Conservation (phyloP, 1,140 invertebrate species). For the Drosophila tristis region DNA sequence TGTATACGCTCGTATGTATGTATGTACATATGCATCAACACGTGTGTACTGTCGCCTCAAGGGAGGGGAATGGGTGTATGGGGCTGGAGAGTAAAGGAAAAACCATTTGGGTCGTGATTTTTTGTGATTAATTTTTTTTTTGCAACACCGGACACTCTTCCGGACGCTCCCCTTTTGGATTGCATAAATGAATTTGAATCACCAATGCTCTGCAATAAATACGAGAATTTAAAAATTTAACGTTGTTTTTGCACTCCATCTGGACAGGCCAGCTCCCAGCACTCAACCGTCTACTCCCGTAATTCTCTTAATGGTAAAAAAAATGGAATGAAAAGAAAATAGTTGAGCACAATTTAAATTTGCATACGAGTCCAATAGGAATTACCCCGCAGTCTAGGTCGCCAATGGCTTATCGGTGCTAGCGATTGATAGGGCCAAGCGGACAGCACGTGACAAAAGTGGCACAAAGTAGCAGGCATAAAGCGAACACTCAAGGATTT, state of each 20-base stretch:
- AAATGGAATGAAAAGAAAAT: slow-evolving; percentile 16
- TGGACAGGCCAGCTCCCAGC: slow-evolving; percentile 16
- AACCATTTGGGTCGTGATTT: slow-evolving; percentile 52
- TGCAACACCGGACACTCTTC: slow-evolving; percentile 14
- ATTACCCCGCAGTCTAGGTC: neutral
- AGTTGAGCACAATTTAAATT: slow-evolving; percentile 34
- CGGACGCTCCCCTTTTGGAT: slow-evolving; percentile 4
- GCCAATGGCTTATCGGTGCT: too few species aligned
- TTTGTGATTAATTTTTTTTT: slow-evolving; percentile 50
- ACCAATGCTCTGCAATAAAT: slow-evolving; percentile 55
- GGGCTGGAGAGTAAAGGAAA: slow-evolving; percentile 1
- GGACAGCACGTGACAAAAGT: too few species aligned
- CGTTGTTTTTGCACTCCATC: slow-evolving; percentile 40
- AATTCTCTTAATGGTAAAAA: slow-evolving; percentile 44
- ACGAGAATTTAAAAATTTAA: slow-evolving; percentile 58
- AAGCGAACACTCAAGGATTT: too few species aligned
- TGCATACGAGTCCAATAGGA: slow-evolving; percentile 24
- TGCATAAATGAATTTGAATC: slow-evolving; percentile 64
- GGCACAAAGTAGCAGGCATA: too few species aligned
- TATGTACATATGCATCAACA: slow-evolving; percentile 24
- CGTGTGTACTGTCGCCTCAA: slow-evolving; percentile 9
- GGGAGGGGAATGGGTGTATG: neutral
- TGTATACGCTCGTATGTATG: neutral
- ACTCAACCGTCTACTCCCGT: neutral
- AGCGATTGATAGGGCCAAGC: too few species aligned